phyloP scores from a whole-genome alignment of 2,888 invertebrate genomes.

The Eustalomyia histrio region DNA sequence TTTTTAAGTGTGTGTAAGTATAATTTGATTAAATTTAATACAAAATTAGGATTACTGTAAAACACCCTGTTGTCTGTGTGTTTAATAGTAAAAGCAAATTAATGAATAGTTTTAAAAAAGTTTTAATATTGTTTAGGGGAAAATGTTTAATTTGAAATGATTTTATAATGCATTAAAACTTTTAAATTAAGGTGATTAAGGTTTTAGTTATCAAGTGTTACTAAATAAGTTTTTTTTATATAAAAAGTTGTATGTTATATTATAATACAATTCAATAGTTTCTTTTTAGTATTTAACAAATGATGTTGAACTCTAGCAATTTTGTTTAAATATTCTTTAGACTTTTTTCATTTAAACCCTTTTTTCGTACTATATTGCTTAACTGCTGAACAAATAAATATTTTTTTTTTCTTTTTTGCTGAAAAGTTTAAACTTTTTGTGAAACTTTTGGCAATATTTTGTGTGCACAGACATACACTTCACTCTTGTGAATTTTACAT shows the following conservation, averaged over 20 bases:
- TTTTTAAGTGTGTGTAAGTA: constrained; percentile 12
- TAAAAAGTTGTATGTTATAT: too few relatives aligned
- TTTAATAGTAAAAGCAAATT: background rate
- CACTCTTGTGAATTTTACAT: constrained; percentile 17
- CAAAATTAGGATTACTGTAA: background rate
- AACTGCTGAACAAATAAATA: constrained; percentile 43
- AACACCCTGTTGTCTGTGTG: background rate
- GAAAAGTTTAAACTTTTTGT: constrained; percentile 17
- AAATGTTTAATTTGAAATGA: background rate
- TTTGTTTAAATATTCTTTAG: background rate
- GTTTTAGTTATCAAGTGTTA: too few relatives aligned
- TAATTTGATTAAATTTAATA: constrained; percentile 27
- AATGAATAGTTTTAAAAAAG: background rate
- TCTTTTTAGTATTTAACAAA: too few relatives aligned
- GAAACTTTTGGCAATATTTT: constrained; percentile 7
- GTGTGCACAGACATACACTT: constrained; percentile 11
- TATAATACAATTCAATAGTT: too few relatives aligned
- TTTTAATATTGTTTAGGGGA: background rate
- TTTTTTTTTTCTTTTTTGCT: constrained; percentile 35
- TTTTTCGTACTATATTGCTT: constrained; percentile 25
- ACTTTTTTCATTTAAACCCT: constrained; percentile 24
- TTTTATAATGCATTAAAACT: background rate
- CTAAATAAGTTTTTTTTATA: too few relatives aligned
- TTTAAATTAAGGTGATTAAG: background rate
- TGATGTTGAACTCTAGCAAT: too few relatives aligned